Conservation (phyloP, 2,797 vertebrate genomes). For the Leontocebus nigricollis region DNA sequence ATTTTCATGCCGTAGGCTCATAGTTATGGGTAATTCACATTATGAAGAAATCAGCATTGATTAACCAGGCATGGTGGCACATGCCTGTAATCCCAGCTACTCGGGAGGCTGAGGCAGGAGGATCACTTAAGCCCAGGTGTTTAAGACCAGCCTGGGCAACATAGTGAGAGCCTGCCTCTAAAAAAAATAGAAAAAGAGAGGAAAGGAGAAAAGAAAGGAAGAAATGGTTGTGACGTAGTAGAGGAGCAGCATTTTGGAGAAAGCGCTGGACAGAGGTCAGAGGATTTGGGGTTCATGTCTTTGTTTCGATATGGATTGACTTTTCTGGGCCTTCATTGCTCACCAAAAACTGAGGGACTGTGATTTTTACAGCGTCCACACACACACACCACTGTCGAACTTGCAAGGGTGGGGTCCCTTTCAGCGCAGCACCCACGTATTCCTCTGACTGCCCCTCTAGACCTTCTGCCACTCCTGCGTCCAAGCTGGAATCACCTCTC, state of each 20-base stretch:
- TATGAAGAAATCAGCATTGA: neutral
- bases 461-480: neutral
- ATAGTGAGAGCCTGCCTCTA: neutral
- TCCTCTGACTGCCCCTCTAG: neutral
- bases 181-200: neutral
- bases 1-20: neutral
- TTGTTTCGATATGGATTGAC: neutral
- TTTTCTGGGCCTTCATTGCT: neutral
- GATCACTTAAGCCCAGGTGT: neutral
- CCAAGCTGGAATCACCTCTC: neutral
- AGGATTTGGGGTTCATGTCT: neutral
- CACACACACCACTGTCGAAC: neutral
- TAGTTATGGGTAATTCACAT: neutral
- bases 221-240: neutral
- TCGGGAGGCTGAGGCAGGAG: neutral
- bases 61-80: neutral
- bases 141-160: neutral
- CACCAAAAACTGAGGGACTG: neutral
- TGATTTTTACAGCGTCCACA: neutral
- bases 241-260: neutral
- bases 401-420: neutral
- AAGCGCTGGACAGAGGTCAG: neutral
- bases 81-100: neutral
- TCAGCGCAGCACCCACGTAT: neutral
- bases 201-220: neutral